These are phyloP conservation scores for Ammospiza caudacuta DNA, from an alignment of 2,113 vertebrate species.

Conservation along the genomic window DNA sequence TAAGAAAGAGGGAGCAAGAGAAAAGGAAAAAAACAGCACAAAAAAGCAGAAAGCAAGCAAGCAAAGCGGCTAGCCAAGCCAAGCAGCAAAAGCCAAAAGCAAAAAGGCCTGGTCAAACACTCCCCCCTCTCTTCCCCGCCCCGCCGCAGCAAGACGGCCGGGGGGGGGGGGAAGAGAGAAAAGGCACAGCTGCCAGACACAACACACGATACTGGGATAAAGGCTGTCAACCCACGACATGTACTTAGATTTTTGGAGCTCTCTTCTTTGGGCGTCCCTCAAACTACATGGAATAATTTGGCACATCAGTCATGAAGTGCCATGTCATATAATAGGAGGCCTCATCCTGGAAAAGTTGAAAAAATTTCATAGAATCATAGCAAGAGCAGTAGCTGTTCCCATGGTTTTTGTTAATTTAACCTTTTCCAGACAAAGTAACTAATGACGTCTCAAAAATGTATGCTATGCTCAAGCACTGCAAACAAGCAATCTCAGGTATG, in stretches of 20 bases:
- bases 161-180: no score
- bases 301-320: background rate
- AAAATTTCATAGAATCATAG: background rate
- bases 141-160: no score
- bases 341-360: background rate
- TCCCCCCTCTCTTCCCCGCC: no score
- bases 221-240: no score
- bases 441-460: background rate
- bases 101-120: no score
- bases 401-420: background rate
- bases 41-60: no score
- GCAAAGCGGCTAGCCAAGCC: no score
- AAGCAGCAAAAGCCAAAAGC: no score
- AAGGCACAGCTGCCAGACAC: no score
- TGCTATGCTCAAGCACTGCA: background rate
- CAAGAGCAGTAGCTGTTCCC: background rate
- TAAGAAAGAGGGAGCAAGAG: no score
- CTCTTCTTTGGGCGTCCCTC: background rate
- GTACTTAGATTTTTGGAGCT: background rate
- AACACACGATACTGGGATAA: no score
- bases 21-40: no score
- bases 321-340: background rate
- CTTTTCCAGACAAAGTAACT: background rate
- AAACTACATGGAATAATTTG: background rate
- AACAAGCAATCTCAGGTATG: background rate